Evolutionary conservation across 2,113 vertebrate genomes (phyloP).

Genomic region (Tyrannus savana): DNA sequence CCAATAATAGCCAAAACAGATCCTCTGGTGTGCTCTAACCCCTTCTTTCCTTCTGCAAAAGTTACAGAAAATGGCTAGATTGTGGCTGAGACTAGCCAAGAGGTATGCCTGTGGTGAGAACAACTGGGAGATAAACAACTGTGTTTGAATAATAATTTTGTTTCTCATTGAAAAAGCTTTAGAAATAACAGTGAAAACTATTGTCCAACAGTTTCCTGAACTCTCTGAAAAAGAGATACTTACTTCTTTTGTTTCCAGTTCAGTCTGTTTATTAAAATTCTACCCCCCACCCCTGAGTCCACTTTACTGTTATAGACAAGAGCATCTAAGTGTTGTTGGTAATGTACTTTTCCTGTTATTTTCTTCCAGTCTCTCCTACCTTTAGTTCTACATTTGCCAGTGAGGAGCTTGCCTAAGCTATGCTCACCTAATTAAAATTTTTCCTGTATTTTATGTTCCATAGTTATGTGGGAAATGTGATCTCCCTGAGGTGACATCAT

Average conservation of each 20-base stretch:
- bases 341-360: background rate
- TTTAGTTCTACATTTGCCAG: background rate
- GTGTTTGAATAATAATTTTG: background rate
- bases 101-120: background rate
- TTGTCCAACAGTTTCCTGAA: background rate
- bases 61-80: background rate
- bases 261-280: background rate
- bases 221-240: background rate
- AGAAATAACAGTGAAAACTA: background rate
- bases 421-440: background rate
- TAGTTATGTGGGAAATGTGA: background rate
- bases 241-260: background rate
- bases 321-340: background rate
- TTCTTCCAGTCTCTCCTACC: background rate
- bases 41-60: background rate
- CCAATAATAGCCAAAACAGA: slow-evolving; percentile 41
- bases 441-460: background rate
- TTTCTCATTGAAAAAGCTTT: background rate
- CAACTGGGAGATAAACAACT: background rate
- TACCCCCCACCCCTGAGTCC: background rate
- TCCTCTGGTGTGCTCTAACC: background rate
- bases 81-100: background rate
- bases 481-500: background rate
- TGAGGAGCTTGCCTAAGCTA: background rate
- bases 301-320: background rate